Conservation (phyloP, 1,140 invertebrate species). For the Drosophila miranda region DNA sequence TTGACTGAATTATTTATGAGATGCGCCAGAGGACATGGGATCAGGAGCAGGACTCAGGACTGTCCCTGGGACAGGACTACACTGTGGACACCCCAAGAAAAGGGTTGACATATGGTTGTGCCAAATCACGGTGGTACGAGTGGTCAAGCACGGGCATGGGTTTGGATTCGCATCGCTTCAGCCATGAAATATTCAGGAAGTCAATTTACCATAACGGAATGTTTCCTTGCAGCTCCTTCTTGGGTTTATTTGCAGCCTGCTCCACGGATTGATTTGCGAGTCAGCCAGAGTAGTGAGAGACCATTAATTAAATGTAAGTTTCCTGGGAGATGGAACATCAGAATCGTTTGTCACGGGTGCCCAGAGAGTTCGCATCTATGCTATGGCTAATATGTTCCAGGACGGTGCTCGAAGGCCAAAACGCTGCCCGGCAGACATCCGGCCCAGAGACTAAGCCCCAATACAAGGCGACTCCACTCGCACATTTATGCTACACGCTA, state of each 20-base stretch:
- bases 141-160: slow-evolving; percentile 25
- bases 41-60: neutral
- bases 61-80: neutral
- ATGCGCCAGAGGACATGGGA: slow-evolving; percentile 12
- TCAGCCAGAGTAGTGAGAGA: slow-evolving; percentile 38
- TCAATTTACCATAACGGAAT: slow-evolving; percentile 71
- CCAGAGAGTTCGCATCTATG: neutral
- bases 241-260: slow-evolving; percentile 2
- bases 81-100: slow-evolving; percentile 30
- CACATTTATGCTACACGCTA: slow-evolving; percentile 11
- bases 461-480: neutral
- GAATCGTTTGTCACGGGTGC: slow-evolving; percentile 21
- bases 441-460: neutral
- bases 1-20: slow-evolving; percentile 73
- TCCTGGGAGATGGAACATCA: neutral
- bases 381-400: neutral
- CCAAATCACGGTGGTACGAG: slow-evolving; percentile 32
- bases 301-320: slow-evolving; percentile 63
- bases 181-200: slow-evolving; percentile 66
- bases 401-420: slow-evolving; percentile 11
- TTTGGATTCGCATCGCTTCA: slow-evolving; percentile 9
- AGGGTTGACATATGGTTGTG: slow-evolving; percentile 58
- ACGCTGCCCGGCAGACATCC: neutral
- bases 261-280: slow-evolving; percentile 48
- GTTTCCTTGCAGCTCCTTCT: slow-evolving; percentile 3